Conservation (phyloP, 1,140 invertebrate genomes). For the Archegozetes longisetosus region DNA sequence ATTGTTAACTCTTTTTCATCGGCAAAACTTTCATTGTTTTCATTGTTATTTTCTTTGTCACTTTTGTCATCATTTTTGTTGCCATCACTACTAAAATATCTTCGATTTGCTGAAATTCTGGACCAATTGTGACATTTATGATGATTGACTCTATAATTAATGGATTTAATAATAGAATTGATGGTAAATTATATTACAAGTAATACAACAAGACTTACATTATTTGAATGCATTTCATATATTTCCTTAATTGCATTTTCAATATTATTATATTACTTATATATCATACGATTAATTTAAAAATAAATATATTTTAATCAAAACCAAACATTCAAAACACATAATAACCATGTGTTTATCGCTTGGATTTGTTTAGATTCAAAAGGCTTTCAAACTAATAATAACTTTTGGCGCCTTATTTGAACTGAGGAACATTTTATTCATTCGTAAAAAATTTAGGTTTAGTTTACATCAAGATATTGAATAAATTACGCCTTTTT, state of each 20-base stretch:
- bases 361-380: no score
- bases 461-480: no score
- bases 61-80: not conserved
- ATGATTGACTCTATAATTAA: not conserved
- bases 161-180: not conserved
- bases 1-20: not conserved
- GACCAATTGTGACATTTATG: not conserved
- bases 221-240: not conserved
- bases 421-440: no score
- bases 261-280: not conserved
- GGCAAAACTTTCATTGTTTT: not conserved
- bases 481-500: no score
- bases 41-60: not conserved
- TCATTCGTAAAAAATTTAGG: no score
- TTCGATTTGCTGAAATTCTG: not conserved
- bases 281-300: no score
- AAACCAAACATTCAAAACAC: no score
- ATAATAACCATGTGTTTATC: no score
- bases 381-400: no score
- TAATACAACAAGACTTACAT: not conserved
- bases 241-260: not conserved
- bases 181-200: not conserved
- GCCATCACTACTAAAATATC: not conserved
- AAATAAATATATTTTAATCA: no score
- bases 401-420: no score